These are phyloP conservation scores for Apantesis nais DNA, from an alignment of 2,888 invertebrate genomes.

Conservation along the genomic window DNA sequence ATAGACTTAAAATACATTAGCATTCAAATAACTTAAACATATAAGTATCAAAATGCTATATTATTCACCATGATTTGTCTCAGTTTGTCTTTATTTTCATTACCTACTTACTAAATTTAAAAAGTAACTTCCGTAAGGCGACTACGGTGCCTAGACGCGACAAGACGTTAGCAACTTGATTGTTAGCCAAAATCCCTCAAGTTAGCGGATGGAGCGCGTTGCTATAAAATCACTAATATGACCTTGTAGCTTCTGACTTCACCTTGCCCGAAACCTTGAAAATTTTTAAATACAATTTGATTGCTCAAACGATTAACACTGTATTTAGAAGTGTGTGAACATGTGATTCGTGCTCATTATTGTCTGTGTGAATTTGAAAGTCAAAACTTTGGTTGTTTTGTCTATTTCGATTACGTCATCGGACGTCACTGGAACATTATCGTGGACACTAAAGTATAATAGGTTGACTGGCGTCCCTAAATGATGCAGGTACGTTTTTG, in stretches of 20 bases:
- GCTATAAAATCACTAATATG: conserved; percentile 13
- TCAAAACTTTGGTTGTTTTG: conserved; percentile 41
- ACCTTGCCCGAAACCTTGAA: conserved; percentile 60
- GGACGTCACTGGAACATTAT: conserved; percentile 29
- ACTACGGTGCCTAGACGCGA: background rate
- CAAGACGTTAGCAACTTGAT: background rate
- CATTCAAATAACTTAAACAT: background rate
- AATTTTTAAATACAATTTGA: conserved; percentile 56
- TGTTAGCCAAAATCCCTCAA: background rate
- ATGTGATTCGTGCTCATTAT: conserved; percentile 48
- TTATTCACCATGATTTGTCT: background rate
- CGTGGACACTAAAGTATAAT: conserved; percentile 37
- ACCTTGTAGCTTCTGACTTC: conserved; percentile 24
- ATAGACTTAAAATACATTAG: background rate
- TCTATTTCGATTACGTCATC: conserved; percentile 41
- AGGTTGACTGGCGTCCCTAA: conserved; percentile 45
- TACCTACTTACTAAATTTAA: background rate
- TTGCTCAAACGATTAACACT: conserved; percentile 58
- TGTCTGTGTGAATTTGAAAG: conserved; percentile 49
- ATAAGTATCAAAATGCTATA: background rate
- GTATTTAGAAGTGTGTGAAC: conserved; percentile 60
- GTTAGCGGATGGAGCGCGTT: background rate
- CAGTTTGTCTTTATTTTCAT: too few relatives aligned
- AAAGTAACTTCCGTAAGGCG: background rate
- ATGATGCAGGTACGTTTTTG: conserved; percentile 35